Conservation (phyloP, 2,888 invertebrate species). For the Cephus nigrinus region DNA sequence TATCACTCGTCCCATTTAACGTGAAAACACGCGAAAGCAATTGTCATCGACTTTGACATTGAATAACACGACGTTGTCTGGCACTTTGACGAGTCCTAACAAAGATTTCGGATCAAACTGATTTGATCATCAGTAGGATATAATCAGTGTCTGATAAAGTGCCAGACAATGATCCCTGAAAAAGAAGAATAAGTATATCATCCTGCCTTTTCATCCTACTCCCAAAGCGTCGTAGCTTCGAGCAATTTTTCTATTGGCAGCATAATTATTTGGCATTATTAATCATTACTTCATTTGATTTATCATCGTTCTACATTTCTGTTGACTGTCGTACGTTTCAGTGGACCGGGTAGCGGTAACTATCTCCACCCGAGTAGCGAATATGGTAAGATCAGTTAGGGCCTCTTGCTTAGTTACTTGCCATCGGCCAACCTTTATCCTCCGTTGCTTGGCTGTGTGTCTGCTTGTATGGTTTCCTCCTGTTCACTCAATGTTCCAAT, state of each 20-base stretch:
- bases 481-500: not conserved
- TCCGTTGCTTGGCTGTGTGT: not conserved
- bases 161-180: not conserved
- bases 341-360: conserved; percentile 66
- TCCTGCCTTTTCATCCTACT: not conserved
- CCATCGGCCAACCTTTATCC: not conserved
- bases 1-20: not conserved
- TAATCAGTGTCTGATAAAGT: not conserved
- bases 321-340: conserved; percentile 64
- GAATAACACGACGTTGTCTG: not conserved
- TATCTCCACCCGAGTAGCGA: conserved; percentile 65
- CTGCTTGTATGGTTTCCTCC: not conserved
- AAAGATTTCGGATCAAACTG: not conserved
- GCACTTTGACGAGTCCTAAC: not conserved
- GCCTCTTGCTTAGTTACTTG: conserved; percentile 14
- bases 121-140: not conserved
- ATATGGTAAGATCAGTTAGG: conserved; percentile 64
- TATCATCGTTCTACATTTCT: conserved; percentile 49
- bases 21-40: not conserved
- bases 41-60: not conserved
- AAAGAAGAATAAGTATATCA: not conserved
- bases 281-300: conserved; percentile 22
- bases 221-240: conserved; percentile 9
- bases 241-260: conserved; percentile 1
- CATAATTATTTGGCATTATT: conserved; percentile 4